phyloP scores from a whole-genome alignment of 2,797 vertebrate species.

The Champsocephalus esox region DNA sequence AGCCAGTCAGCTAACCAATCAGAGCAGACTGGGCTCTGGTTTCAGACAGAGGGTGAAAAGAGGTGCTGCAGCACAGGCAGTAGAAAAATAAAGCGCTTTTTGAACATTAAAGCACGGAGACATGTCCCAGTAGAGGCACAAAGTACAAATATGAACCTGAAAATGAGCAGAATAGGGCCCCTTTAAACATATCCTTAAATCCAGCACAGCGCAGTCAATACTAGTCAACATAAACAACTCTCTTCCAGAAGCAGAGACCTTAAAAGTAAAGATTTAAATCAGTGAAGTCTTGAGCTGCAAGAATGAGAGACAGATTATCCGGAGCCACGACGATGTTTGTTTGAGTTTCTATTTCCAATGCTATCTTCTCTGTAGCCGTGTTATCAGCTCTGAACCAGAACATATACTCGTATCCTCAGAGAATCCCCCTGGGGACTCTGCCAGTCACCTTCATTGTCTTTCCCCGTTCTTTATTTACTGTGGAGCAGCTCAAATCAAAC shows the following conservation, averaged over 20 bases:
- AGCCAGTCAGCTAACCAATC: too few species aligned
- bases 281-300: slow-evolving; percentile 49
- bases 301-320: slow-evolving; percentile 63
- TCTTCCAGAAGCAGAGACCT: slow-evolving; percentile 31
- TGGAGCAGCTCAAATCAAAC: slow-evolving; percentile 47
- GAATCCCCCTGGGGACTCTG: slow-evolving; percentile 71
- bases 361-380: slow-evolving; percentile 49
- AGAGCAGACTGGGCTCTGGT: too few species aligned
- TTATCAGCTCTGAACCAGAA: slow-evolving; percentile 74
- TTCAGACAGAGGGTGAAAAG: too few species aligned
- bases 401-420: slow-evolving; percentile 66
- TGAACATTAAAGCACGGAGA: too few species aligned
- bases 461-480: slow-evolving; percentile 61
- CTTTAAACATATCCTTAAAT: slow-evolving; percentile 3
- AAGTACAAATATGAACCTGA: too few species aligned
- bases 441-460: slow-evolving; percentile 78
- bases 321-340: slow-evolving; percentile 55
- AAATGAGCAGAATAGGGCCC: too few species aligned
- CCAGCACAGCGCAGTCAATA: slow-evolving; percentile 13
- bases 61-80: too few species aligned
- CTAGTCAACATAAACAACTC: slow-evolving; percentile 38
- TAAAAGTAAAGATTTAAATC: slow-evolving; percentile 55
- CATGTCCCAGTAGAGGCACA: too few species aligned
- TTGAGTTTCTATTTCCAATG: slow-evolving; percentile 64
- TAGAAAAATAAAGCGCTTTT: too few species aligned